Percentiles rank a stretch among this genome's conserved stretches.
Evolutionary conservation across 2,888 invertebrate species (phyloP).

Genomic region (Cataglyphis livida): DNA sequence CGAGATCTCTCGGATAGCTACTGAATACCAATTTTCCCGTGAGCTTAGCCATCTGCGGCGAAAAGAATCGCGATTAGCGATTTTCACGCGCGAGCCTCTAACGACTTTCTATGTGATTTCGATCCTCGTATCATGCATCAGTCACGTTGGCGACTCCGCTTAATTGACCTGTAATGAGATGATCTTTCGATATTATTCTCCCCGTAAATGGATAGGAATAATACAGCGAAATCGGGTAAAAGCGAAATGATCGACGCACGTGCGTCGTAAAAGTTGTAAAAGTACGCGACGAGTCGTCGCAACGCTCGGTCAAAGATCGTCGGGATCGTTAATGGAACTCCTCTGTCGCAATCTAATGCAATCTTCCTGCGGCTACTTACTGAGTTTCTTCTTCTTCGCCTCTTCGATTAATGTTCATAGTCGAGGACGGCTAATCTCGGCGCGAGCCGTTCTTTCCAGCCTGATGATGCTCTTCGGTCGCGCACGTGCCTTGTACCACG

Average conservation of each 20-base stretch:
- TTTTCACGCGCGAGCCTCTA: conserved; percentile 15
- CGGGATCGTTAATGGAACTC: conserved; percentile 28
- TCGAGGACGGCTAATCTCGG: conserved; percentile 10
- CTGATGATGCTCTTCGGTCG: neutral
- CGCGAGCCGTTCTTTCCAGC: neutral
- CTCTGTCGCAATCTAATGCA: conserved; percentile 7
- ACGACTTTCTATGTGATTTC: conserved; percentile 34
- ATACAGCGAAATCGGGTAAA: neutral
- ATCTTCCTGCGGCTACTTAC: neutral
- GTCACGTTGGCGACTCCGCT: conserved; percentile 28
- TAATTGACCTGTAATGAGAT: conserved; percentile 28
- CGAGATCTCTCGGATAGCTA: neutral
- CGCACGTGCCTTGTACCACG: conserved; percentile 11
- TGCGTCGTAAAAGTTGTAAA: neutral
- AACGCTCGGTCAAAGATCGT: conserved; percentile 29
- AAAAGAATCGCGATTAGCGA: conserved; percentile 18
- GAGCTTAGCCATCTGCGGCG: neutral
- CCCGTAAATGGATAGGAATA: neutral
- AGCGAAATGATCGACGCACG: neutral
- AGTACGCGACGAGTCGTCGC: conserved; percentile 10
- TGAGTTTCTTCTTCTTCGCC: neutral
- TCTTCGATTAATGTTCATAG: neutral
- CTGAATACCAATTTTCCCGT: neutral
- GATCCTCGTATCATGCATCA: conserved; percentile 13
- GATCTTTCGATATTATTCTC: neutral